Evolutionary conservation across 1,140 invertebrate genomes (phyloP), one percentile per base, ranked within the genome.

Genomic region (Drosophila murphyi): DNA sequence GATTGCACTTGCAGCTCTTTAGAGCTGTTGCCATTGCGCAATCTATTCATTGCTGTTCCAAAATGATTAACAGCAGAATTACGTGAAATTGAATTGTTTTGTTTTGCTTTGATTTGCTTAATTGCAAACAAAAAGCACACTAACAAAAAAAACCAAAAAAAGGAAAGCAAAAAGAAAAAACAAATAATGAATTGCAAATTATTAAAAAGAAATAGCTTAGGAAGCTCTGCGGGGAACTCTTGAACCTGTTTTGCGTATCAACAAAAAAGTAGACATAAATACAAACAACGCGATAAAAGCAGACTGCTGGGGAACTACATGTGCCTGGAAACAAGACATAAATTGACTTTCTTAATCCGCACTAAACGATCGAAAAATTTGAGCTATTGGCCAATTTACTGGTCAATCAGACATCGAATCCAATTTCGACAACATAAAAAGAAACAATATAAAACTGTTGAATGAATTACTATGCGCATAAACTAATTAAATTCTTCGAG

Each of bases 401-500:
- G 56, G 67, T 87, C 64, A 71, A 87, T 76, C 64, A 73, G 52
- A 50, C 45, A 64, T 69, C 64, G 57, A 59, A 78, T 60, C 48
- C 41, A 62, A 65, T 60, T 59, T 45, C 51, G 20, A 20, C 20
- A 20, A 20, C 20, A 39, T 32, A 39, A 64, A 63, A 51, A 48
- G 32, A 45, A 37, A 72, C 1, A 20, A 20, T 20, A 20, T 20
- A 20, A 67, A 61, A 50, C 29, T 65, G 37, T 62, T 70, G 67
- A 76, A 71, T 69, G 67, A 76, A 71, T 69, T 37, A 60, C 70
- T 85, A 85, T 83, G 77, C 72, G 65, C 50, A 67, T 72, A 88
- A 80, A 83, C 83, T 89, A 80, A 89, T 80, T 61, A 83, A 78
- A 74, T 83, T 75, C 76, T 83, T 61, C 55, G 76, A 55, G 41